A percentile compares a stretch with the other conserved stretches of the same genome.
These are phyloP conservation scores for Pangasius sanitwongsei DNA, from an alignment of 2,797 vertebrate species.

Conservation along the genomic window DNA sequence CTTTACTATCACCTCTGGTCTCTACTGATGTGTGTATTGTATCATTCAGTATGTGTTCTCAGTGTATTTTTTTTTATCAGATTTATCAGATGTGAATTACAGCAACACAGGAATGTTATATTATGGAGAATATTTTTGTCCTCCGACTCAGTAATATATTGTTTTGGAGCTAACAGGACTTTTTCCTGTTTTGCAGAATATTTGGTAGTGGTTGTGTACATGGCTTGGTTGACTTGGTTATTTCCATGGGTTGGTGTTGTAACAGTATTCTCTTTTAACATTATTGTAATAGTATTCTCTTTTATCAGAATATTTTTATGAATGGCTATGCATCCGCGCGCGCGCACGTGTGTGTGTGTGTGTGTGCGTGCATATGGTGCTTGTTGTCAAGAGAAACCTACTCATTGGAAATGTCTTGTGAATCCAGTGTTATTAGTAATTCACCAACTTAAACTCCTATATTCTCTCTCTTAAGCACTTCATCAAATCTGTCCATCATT, in stretches of 20 bases:
- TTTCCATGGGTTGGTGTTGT: neutral
- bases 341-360: neutral
- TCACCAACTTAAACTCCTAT: conserved; percentile 66
- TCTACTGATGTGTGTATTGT: too few relatives aligned
- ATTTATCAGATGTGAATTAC: neutral
- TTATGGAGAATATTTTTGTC: neutral
- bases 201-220: neutral
- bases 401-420: conserved; percentile 59
- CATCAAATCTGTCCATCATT: conserved; percentile 64
- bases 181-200: neutral
- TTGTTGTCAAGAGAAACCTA: conserved; percentile 48
- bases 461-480: conserved; percentile 67
- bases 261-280: neutral
- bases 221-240: neutral
- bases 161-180: neutral
- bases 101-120: neutral
- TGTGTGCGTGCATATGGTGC: neutral
- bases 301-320: neutral
- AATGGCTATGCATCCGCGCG: too few relatives aligned
- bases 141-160: neutral
- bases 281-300: neutral
- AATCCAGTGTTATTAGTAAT: conserved; percentile 74
- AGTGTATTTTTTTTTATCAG: too few relatives aligned
- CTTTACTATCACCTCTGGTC: neutral
- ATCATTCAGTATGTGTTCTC: too few relatives aligned